Conservation (phyloP, 1,140 invertebrate genomes). For the Harlomillsia oculata region DNA sequence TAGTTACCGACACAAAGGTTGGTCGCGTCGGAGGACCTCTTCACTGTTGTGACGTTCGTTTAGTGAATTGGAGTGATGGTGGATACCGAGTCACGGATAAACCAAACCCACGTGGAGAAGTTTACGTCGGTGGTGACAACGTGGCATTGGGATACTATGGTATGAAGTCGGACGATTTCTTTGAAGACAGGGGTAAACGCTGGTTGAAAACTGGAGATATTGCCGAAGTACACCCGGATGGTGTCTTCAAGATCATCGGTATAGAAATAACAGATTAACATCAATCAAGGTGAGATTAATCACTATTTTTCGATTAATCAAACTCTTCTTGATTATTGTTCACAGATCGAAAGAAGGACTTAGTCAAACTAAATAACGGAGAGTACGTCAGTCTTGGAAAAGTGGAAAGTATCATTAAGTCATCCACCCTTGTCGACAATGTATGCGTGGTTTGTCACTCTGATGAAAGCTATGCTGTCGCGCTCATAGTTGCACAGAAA, state of each 20-base stretch:
- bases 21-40: conserved; percentile 84
- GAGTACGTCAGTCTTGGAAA: conserved; percentile 93
- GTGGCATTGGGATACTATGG: conserved; percentile 82
- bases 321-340: neutral
- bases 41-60: conserved; percentile 60
- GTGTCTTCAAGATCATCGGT: conserved; percentile 93
- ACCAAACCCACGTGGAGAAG: conserved; percentile 68
- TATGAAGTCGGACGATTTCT: conserved; percentile 81
- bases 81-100: conserved; percentile 80
- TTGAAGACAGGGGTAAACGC: conserved; percentile 61
- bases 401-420: conserved; percentile 82
- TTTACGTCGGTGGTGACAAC: conserved; percentile 59
- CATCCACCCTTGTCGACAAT: conserved; percentile 85
- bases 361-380: conserved; percentile 91
- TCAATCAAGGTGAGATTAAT: conserved; percentile 7
- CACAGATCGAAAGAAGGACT: conserved; percentile 90
- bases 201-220: conserved; percentile 97
- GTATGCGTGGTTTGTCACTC: conserved; percentile 89
- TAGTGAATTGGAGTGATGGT: conserved; percentile 92
- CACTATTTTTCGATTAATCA: conserved; percentile 7
- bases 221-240: conserved; percentile 83
- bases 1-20: too few species aligned
- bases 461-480: conserved; percentile 72
- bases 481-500: conserved; percentile 81
- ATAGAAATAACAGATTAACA: conserved; percentile 33